Evolutionary conservation across 2,888 invertebrate species (phyloP).

Genomic region (Cabera pusaria): DNA sequence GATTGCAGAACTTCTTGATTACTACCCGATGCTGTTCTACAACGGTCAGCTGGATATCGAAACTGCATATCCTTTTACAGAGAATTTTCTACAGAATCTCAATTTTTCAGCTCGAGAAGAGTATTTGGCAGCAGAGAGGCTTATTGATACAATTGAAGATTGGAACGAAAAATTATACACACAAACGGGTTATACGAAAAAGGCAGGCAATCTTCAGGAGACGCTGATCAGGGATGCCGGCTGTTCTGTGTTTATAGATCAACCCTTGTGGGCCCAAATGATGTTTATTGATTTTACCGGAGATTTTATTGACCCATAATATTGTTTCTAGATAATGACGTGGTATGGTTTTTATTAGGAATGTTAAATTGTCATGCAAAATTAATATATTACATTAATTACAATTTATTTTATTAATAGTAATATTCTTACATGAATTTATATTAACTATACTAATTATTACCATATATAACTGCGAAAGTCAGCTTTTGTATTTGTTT

Average conservation of each 20-base stretch:
- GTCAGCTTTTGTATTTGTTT: too few relatives aligned
- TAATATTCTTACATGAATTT: too few relatives aligned
- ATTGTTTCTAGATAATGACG: too few relatives aligned
- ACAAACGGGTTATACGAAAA: slow-evolving; percentile 1
- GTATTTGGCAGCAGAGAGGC: slow-evolving; percentile 1
- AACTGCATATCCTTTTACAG: slow-evolving; percentile 10
- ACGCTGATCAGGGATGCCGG: slow-evolving; percentile 1
- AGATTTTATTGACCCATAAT: too few relatives aligned
- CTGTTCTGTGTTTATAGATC: slow-evolving; percentile 1
- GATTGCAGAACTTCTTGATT: slow-evolving; percentile 10
- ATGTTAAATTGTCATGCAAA: too few relatives aligned
- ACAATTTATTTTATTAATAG: too few relatives aligned
- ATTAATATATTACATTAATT: too few relatives aligned
- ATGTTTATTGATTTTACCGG: too few relatives aligned
- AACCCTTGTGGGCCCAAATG: not conserved
- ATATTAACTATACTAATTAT: too few relatives aligned
- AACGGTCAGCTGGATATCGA: slow-evolving; percentile 12
- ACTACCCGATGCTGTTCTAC: slow-evolving; percentile 13
- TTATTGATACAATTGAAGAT: not conserved
- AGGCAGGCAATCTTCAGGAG: not conserved
- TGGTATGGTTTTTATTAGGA: too few relatives aligned
- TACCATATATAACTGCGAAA: too few relatives aligned
- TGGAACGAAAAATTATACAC: too few relatives aligned
- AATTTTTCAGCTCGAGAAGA: slow-evolving; percentile 5
- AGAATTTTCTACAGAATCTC: slow-evolving; percentile 5